Percentiles rank a stretch among this genome's conserved stretches.
These are phyloP conservation scores for Brachionus rotundiformis DNA, from an alignment of 1,140 invertebrate genomes.

Conservation along the genomic window DNA sequence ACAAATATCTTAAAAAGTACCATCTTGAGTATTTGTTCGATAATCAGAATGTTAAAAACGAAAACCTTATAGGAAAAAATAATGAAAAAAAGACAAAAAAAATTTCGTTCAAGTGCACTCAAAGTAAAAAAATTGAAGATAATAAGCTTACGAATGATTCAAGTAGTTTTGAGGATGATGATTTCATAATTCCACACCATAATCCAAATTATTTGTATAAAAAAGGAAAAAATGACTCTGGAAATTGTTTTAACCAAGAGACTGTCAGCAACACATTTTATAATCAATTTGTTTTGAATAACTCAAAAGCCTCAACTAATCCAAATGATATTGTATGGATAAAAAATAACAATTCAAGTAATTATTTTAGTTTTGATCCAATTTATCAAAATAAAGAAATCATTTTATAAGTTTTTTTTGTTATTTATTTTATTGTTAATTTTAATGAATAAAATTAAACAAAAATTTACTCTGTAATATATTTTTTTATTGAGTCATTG, in stretches of 20 bases:
- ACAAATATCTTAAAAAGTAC: constrained; percentile 47
- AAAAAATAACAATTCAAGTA: constrained; percentile 19
- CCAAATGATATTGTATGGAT: constrained; percentile 21
- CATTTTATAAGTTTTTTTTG: not conserved
- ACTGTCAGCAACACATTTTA: not conserved
- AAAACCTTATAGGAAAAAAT: not conserved
- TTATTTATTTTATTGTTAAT: not conserved
- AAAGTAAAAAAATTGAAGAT: not conserved
- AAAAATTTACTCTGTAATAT: not conserved
- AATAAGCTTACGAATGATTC: not conserved
- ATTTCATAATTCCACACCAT: constrained; percentile 1
- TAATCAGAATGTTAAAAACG: not conserved
- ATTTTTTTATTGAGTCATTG: not conserved
- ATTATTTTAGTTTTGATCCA: not conserved
- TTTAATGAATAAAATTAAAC: not conserved
- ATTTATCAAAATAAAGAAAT: constrained; percentile 13
- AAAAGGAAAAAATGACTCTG: not conserved
- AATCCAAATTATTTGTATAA: not conserved
- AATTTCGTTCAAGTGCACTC: constrained; percentile 13
- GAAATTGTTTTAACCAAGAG: not conserved
- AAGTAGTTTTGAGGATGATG: constrained; percentile 9
- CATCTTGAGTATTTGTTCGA: constrained; percentile 47
- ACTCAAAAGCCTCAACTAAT: not conserved
- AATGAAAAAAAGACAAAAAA: not conserved
- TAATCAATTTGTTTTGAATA: constrained; percentile 11